Evolutionary conservation across 2,113 vertebrate genomes (phyloP).

Genomic region (Malurus cyaneus): DNA sequence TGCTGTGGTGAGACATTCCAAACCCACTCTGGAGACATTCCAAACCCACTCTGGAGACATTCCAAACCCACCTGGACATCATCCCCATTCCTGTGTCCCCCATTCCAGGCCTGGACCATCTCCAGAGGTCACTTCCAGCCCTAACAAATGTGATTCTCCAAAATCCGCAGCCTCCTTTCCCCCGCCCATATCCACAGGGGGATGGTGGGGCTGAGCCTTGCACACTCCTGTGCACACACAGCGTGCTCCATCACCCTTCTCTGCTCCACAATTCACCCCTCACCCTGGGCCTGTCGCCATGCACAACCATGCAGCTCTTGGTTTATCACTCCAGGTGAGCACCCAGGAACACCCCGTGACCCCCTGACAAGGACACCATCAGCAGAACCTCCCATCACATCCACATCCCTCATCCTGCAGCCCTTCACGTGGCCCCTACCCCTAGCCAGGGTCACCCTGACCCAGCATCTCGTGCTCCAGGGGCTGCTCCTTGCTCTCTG

Average conservation of each 20-base stretch:
- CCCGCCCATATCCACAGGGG: rapidly evolving
- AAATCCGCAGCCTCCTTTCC: rapidly evolving
- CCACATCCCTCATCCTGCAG: background rate
- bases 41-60: too few relatives aligned
- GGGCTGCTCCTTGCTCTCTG: background rate
- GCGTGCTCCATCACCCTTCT: background rate
- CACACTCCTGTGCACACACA: rapidly evolving
- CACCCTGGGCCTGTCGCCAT: rapidly evolving
- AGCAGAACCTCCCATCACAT: rapidly evolving
- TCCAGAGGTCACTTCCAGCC: background rate
- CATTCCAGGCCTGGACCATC: background rate
- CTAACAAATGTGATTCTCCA: background rate
- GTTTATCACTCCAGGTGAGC: background rate
- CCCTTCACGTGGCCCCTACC: rapidly evolving
- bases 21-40: background rate
- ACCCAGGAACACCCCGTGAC: background rate
- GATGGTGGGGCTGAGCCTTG: background rate
- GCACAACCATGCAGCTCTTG: background rate
- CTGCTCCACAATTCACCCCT: background rate
- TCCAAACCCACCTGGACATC: rapidly evolving
- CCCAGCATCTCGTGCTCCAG: background rate
- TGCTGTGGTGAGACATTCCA: background rate
- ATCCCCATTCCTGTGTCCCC: rapidly evolving
- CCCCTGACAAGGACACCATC: rapidly evolving
- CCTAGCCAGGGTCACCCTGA: background rate